Percentiles rank a stretch among this genome's conserved stretches.
phyloP scores from a whole-genome alignment of 2,888 invertebrate species.

The Junonia oenone region DNA sequence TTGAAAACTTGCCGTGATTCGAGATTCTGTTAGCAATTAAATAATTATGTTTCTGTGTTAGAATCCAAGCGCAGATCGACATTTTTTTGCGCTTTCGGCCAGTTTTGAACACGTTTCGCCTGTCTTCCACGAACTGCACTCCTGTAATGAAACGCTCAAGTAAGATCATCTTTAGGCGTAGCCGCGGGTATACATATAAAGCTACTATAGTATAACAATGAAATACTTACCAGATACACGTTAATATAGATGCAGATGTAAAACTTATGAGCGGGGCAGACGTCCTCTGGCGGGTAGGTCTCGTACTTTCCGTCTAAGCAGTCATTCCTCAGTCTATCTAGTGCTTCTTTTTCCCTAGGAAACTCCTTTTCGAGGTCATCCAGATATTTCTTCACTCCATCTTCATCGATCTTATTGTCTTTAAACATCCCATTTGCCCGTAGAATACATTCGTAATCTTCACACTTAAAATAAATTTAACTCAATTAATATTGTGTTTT shows the following conservation, averaged over 20 bases:
- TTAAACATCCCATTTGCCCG: constrained; percentile 30
- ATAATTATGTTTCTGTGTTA: background rate
- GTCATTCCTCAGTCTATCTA: constrained; percentile 24
- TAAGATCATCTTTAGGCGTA: background rate
- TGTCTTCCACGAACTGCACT: constrained; percentile 37
- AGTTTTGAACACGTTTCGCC: constrained; percentile 31
- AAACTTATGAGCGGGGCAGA: constrained; percentile 32
- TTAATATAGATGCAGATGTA: constrained; percentile 33
- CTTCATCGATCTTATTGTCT: constrained; percentile 32
- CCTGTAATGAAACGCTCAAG: constrained; percentile 31
- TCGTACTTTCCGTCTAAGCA: constrained; percentile 35
- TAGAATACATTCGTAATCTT: constrained; percentile 33
- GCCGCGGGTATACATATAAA: too few species aligned
- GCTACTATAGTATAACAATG: background rate
- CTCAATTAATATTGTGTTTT: background rate
- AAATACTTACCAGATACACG: constrained; percentile 30
- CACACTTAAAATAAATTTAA: constrained; percentile 34
- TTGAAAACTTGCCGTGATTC: too few species aligned
- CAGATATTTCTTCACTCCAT: constrained; percentile 25
- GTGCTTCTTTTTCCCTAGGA: constrained; percentile 25
- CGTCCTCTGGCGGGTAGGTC: constrained; percentile 30
- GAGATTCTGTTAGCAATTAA: background rate
- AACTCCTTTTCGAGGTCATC: constrained; percentile 25
- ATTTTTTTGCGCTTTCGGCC: constrained; percentile 31
- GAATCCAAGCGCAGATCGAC: constrained; percentile 26